Conservation (phyloP, 2,797 vertebrate species). For the Vultur gryphus region DNA sequence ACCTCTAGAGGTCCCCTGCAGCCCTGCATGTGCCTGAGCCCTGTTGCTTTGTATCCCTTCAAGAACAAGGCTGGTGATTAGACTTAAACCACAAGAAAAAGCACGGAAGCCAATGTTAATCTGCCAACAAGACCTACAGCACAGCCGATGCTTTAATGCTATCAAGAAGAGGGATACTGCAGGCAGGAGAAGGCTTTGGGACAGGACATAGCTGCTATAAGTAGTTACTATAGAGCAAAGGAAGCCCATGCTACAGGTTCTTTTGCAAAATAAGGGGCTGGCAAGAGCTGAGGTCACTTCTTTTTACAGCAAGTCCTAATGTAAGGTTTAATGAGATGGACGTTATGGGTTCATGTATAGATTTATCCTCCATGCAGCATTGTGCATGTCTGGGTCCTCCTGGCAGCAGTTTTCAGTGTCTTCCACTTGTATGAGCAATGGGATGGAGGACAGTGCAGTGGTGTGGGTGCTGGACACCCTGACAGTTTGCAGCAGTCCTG, state of each 20-base stretch:
- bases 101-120: neutral
- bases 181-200: neutral
- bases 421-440: neutral
- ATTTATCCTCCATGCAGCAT: neutral
- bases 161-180: neutral
- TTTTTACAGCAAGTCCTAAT: neutral
- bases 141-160: neutral
- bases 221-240: neutral
- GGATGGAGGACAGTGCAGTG: neutral
- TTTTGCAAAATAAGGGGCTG: neutral
- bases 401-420: neutral
- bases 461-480: neutral
- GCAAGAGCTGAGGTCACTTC: neutral
- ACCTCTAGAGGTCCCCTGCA: neutral
- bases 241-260: neutral
- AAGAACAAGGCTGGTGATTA: neutral
- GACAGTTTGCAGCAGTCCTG: neutral
- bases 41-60: neutral
- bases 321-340: neutral
- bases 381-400: rapidly evolving
- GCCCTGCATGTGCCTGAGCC: neutral
- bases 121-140: neutral
- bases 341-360: rapidly evolving
- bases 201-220: neutral
- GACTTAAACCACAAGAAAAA: neutral